Base-by-base conservation (phyloP, 2,113 vertebrate genomes). In the Xiphophorus couchianus region DNA sequence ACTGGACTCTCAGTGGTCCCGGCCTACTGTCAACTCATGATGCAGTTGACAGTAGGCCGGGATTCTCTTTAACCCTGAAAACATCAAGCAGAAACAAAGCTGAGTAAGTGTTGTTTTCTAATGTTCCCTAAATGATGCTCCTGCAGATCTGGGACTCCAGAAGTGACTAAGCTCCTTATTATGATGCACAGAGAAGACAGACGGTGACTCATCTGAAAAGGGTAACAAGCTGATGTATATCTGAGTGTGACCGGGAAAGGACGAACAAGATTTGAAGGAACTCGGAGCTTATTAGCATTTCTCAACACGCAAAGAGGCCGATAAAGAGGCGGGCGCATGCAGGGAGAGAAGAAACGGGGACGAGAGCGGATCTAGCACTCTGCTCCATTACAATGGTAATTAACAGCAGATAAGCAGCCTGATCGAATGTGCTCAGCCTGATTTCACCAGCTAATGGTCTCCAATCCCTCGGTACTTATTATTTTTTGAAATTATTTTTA, bases 321-420 rank as follows among this genome's bases (percentile, higher is more conserved):
- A 48, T 48, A 48, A 48, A 48, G 17, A 48, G 14, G 15, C 17
- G 44, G 19, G 44, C 17, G 13, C 71, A 76, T 60, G 27, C 65
- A 35, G 76, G 63, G n/a, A 44, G 31, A 58, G 63, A 72, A 44
- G 66, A 61, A 62, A 74, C 17, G 71, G 67, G 37, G 62, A 39
- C 17, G 33, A 25, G 25, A 58, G 60, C 3, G 29, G 69, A 69
- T 78, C 31, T 66, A 68, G 75, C n/a, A 39, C 71, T 85, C 71
- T 54, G 4, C 71, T 79, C 69, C 54, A 89, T 87, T 82, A 77
- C 74, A 77, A 58, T 78, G 70, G 64, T 84, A 90, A 90, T 89
- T 87, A 89, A 87, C 67, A 84, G 77, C 70, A 76, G 87, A 89
- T 89, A 87, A 89, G 80, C 74, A 66, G 76, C 15, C 58, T 78